Evolutionary conservation across 1,140 invertebrate genomes (phyloP).

Genomic region (Teleogryllus occipitalis): DNA sequence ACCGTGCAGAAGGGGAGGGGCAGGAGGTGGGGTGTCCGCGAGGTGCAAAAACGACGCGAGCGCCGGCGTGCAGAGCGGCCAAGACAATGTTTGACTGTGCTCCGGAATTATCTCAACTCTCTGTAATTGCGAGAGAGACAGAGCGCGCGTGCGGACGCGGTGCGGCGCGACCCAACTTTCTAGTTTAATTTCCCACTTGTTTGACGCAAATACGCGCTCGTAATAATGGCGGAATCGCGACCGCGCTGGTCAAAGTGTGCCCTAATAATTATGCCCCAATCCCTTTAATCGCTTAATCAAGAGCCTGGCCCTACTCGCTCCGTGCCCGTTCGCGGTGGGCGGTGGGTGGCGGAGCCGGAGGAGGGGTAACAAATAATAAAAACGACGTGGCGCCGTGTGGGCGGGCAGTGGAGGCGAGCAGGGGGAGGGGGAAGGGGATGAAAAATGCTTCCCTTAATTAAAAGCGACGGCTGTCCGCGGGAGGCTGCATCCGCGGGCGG

Average conservation of each 20-base stretch:
- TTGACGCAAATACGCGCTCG: not conserved
- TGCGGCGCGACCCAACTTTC: not conserved
- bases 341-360: no score
- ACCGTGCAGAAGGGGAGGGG: no score
- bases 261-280: not conserved
- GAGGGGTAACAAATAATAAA: not conserved
- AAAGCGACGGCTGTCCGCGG: not conserved
- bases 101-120: not conserved
- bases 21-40: no score
- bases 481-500: not conserved
- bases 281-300: conserved; percentile 4
- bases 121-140: not conserved
- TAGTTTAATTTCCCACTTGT: not conserved
- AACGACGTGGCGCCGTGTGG: not conserved
- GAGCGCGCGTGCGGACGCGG: no score
- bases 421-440: not conserved
- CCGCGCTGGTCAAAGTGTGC: not conserved
- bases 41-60: not conserved
- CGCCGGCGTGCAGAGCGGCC: no score
- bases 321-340: no score
- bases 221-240: not conserved
- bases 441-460: not conserved
- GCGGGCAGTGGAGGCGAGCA: no score
- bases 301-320: no score
- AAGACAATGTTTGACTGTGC: not conserved